Evolutionary conservation across 1,140 invertebrate genomes (phyloP), one percentile per base, ranked within the genome.

Genomic region (Delia radicum): DNA sequence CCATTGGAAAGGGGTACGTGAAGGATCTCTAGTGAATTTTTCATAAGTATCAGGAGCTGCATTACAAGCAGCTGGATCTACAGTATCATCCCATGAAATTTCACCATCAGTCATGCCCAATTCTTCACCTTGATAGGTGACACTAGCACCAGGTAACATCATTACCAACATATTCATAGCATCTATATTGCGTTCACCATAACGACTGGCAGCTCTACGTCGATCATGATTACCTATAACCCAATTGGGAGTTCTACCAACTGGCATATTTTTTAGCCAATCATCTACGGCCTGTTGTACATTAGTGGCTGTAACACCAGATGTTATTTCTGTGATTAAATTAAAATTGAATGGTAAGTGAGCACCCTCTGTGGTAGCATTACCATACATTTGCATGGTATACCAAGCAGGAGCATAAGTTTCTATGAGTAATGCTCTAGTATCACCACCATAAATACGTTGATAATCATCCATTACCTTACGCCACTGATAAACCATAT

Each of bases 1-100:
- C 94, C 94, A 96, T 78, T 94, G 93, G 87, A 91, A 94, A 0
- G 94, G 93, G 0, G 93, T 92, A 24, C 94, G 83, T 8, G 88
- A 89, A 0, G 92, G 91, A 83, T 94, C 93, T 21, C 93, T 87
- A 3, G 89, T 90, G 24, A 85, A 87, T 37, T 87, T 77, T 67
- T 87, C 77, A 76, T 87, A 90, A 13, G 84, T 81, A 0, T 84
- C 75, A 1, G 79, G 73, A 27, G 90, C 90, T 3, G 74, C 87
- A 76, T 90, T 91, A 78, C 89, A 91, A 29, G 87, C 89, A 67
- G 87, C 83, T 5, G 89, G 90, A 87, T 92, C 91, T 12, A 87
- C 80, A 2, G 4, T 89, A 73, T 89, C 86, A 27, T 79, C 78
- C 82, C 83, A 86, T 37, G 87, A 89, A 1, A 93, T 87, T 27